Conservation (phyloP, 1,140 invertebrate genomes). For the Drosophila oshimai region DNA sequence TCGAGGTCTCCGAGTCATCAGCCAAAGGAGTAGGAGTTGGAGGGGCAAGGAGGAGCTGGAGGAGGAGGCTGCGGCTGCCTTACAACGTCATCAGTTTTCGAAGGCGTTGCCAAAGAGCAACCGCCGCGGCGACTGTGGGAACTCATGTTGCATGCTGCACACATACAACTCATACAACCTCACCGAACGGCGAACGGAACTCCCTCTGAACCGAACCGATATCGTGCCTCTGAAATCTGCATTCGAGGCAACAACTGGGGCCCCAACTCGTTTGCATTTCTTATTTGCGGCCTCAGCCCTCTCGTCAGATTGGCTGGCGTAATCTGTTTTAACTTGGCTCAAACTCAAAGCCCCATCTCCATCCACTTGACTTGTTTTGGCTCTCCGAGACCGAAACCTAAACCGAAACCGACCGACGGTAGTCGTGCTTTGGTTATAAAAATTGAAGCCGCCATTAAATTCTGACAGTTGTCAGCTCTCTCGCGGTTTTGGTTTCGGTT, state of each 20-base stretch:
- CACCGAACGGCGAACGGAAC: constrained; percentile 7
- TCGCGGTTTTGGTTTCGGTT: neutral
- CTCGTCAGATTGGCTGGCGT: constrained; percentile 65
- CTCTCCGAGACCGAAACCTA: no score
- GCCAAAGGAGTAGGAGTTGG: constrained; percentile 34
- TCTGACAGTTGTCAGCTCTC: constrained; percentile 77
- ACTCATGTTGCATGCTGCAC: constrained; percentile 76
- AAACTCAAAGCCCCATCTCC: constrained; percentile 1
- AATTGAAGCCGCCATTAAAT: constrained; percentile 81
- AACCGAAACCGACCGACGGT: no score
- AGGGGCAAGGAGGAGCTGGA: neutral
- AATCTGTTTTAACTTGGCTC: constrained; percentile 58
- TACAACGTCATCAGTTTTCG: constrained; percentile 79
- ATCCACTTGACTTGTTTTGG: constrained; percentile 60
- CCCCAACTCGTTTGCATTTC: constrained; percentile 71
- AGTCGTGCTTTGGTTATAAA: constrained; percentile 80
- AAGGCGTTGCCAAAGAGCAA: constrained; percentile 78
- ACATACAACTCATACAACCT: constrained; percentile 52
- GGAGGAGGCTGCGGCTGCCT: constrained; percentile 43
- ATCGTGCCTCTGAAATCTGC: constrained; percentile 77
- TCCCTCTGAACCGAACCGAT: constrained; percentile 19
- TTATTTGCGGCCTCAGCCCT: constrained; percentile 13
- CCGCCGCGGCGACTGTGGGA: constrained; percentile 72
- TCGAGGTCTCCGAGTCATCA: constrained; percentile 48
- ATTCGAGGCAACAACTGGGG: constrained; percentile 43